Evolutionary conservation across 2,113 vertebrate species (phyloP).

Genomic region (Eurypyga helias): DNA sequence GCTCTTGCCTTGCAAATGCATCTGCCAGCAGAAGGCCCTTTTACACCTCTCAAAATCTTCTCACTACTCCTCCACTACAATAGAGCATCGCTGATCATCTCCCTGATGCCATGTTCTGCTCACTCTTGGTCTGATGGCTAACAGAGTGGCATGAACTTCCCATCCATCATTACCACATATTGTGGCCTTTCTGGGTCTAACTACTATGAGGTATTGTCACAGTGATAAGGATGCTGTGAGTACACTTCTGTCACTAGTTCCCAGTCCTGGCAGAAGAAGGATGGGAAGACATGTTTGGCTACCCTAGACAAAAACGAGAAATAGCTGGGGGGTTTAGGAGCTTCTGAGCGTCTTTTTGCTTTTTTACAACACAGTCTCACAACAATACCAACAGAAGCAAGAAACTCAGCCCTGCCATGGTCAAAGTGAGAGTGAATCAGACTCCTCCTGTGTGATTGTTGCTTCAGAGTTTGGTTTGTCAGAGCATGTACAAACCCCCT

Average conservation of each 20-base stretch:
- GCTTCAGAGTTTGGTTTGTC: constrained; percentile 6
- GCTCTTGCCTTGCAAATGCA: not conserved
- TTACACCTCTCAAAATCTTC: not conserved
- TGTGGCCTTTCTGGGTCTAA: too few relatives aligned
- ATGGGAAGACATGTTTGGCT: not conserved
- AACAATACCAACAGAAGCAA: not conserved
- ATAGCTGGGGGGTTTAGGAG: not conserved
- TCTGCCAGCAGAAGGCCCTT: not conserved
- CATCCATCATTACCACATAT: fast-evolving
- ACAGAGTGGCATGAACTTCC: not conserved
- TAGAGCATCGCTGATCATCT: not conserved
- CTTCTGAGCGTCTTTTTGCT: not conserved
- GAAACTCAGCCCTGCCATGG: not conserved
- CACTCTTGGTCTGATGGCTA: not conserved
- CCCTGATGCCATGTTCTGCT: not conserved
- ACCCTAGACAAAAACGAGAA: not conserved
- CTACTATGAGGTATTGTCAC: not conserved
- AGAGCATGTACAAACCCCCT: not conserved
- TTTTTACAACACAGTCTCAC: not conserved
- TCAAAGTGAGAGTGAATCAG: not conserved
- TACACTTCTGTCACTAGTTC: not conserved
- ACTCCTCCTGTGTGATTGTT: not conserved
- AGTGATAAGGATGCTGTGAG: not conserved
- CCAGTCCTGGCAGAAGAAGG: not conserved
- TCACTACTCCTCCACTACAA: not conserved